phyloP scores from a whole-genome alignment of 2,888 invertebrate species.

The Pyralis farinalis region DNA sequence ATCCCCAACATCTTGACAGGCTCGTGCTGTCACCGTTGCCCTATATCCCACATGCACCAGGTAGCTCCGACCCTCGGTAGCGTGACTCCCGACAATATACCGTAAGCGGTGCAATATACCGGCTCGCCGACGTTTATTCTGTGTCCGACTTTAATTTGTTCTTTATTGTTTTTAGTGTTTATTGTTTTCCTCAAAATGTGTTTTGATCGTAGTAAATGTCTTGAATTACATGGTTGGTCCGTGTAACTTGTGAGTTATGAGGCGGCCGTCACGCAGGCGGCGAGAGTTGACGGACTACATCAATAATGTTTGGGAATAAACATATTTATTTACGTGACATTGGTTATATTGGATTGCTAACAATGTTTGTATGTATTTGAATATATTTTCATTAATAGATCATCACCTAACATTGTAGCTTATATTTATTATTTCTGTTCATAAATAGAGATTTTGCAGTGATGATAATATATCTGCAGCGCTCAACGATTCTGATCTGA shows the following conservation, averaged over 20 bases:
- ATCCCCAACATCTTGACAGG: constrained; percentile 16
- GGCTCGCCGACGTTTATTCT: constrained; percentile 39
- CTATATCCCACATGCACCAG: constrained; percentile 41
- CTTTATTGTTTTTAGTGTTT: constrained; percentile 74
- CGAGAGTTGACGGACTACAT: constrained; percentile 40
- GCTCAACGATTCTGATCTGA: too few relatives aligned
- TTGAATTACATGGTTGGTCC: constrained; percentile 40
- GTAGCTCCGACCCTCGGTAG: constrained; percentile 54
- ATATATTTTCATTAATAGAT: not conserved
- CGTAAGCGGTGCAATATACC: constrained; percentile 50
- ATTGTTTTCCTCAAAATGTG: constrained; percentile 68
- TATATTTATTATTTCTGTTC: too few relatives aligned
- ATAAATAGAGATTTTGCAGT: too few relatives aligned
- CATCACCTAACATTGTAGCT: not conserved
- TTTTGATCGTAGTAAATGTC: constrained; percentile 48
- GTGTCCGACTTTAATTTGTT: constrained; percentile 69
- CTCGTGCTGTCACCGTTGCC: constrained; percentile 19
- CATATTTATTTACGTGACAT: not conserved
- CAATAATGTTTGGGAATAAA: constrained; percentile 19
- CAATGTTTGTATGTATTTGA: not conserved
- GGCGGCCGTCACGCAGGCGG: constrained; percentile 23
- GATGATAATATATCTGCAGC: too few relatives aligned
- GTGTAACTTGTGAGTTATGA: constrained; percentile 37
- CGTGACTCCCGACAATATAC: constrained; percentile 65
- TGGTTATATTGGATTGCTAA: not conserved